These are phyloP conservation scores for Dendrocincla tyrannina DNA, from an alignment of 2,797 vertebrate species.

Conservation along the genomic window DNA sequence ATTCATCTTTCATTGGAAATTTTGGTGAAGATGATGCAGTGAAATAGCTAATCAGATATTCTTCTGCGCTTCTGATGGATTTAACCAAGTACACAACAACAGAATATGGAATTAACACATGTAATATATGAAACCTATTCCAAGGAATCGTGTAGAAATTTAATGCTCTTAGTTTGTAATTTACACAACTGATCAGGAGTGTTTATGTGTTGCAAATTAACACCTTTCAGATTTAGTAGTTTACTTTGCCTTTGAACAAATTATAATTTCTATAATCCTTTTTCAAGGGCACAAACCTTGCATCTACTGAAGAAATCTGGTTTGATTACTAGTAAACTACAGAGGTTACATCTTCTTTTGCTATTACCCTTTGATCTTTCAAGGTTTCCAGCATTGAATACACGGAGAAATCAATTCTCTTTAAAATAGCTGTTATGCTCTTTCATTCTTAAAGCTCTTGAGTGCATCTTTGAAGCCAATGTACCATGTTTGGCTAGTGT, in stretches of 20 bases:
- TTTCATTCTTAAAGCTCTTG: slow-evolving; percentile 5
- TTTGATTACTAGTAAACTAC: not conserved
- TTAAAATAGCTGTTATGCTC: not conserved
- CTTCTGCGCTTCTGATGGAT: not conserved
- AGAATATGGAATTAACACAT: not conserved
- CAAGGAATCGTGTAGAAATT: not conserved
- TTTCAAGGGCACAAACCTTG: not conserved
- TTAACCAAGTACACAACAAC: not conserved
- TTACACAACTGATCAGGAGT: not conserved
- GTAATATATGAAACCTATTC: not conserved
- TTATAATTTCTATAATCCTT: not conserved
- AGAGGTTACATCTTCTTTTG: slow-evolving; percentile 30
- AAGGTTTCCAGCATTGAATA: slow-evolving; percentile 13
- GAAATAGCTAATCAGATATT: not conserved
- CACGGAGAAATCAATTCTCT: slow-evolving; percentile 43
- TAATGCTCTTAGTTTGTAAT: not conserved
- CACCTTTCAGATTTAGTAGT: not conserved
- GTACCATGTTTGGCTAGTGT: not conserved
- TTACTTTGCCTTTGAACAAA: slow-evolving; percentile 11
- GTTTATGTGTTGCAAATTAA: not conserved
- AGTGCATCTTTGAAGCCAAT: not conserved
- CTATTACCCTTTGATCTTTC: slow-evolving; percentile 42
- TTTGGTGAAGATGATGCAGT: not conserved
- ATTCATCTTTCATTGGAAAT: not conserved
- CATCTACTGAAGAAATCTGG: not conserved